phyloP scores from a whole-genome alignment of 2,797 vertebrate species.

The Rhinogobio ventralis region DNA sequence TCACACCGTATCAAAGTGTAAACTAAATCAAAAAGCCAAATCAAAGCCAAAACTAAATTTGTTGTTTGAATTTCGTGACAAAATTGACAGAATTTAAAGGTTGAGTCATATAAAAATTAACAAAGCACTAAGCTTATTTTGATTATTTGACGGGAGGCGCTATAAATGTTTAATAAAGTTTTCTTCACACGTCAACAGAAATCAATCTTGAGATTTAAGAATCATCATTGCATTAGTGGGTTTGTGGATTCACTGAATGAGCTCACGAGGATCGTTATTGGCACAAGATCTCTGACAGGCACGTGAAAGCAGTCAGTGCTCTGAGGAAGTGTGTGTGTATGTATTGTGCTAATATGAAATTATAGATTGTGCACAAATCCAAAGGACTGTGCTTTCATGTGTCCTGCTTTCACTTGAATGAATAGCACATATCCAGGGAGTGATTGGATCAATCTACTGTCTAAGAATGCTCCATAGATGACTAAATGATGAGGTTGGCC shows the following conservation, averaged over 20 bases:
- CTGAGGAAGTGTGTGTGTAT: neutral
- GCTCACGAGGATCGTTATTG: neutral
- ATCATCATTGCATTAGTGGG: neutral
- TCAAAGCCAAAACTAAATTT: too few relatives aligned
- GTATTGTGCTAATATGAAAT: conserved; percentile 13
- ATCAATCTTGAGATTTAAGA: neutral
- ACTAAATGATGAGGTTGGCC: conserved; percentile 36
- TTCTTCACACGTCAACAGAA: neutral
- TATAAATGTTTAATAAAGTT: neutral
- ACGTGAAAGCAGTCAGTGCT: neutral
- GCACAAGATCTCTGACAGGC: neutral
- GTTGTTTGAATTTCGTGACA: too few relatives aligned
- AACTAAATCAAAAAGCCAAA: too few relatives aligned
- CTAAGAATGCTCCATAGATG: conserved; percentile 31
- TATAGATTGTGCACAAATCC: conserved; percentile 34
- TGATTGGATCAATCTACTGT: conserved; percentile 39
- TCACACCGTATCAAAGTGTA: neutral
- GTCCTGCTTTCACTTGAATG: neutral
- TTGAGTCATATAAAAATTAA: neutral
- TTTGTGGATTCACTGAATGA: neutral
- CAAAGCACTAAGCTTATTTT: neutral
- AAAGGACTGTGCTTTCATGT: conserved; percentile 14
- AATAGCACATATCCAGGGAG: conserved; percentile 4
- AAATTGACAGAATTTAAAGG: neutral
- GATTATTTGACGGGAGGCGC: neutral